A percentile compares a stretch with the other conserved stretches of the same genome.
These are phyloP conservation scores for Bhutanitis thaidina DNA, from an alignment of 2,888 invertebrate genomes.

Conservation along the genomic window DNA sequence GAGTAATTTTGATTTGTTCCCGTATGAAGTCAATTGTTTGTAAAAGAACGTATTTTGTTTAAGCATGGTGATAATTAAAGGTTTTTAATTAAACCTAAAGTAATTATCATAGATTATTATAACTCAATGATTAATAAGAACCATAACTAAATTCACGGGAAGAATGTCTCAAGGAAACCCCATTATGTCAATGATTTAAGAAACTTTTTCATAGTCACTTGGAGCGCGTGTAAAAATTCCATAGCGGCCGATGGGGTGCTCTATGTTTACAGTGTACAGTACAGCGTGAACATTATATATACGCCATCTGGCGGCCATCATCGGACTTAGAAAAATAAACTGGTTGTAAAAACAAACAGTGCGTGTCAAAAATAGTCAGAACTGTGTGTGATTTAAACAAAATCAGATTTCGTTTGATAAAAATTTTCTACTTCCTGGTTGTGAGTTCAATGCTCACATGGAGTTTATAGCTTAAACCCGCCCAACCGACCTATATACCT, in stretches of 20 bases:
- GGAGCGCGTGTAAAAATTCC: conserved; percentile 62
- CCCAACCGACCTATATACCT: neutral
- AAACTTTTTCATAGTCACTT: conserved; percentile 46
- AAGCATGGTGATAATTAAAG: too few species aligned
- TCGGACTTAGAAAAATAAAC: conserved; percentile 69
- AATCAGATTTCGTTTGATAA: conserved; percentile 31
- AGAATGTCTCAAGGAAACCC: too few species aligned
- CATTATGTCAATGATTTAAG: neutral
- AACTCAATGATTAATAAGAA: too few species aligned
- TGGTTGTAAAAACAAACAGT: conserved; percentile 69
- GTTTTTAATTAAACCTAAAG: too few species aligned
- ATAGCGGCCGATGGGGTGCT: conserved; percentile 53
- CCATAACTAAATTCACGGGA: too few species aligned
- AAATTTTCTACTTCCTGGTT: conserved; percentile 27
- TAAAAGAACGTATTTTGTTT: too few species aligned
- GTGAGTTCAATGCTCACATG: conserved; percentile 11
- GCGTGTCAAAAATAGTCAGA: conserved; percentile 59
- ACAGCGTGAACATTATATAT: conserved; percentile 52
- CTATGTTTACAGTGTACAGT: conserved; percentile 53
- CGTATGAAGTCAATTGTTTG: too few species aligned
- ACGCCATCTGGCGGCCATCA: conserved; percentile 75
- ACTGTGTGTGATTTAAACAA: conserved; percentile 49
- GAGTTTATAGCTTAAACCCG: neutral
- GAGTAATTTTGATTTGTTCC: too few species aligned
- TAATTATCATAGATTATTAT: too few species aligned